Conservation (phyloP, 2,888 invertebrate genomes). For the Mylabris sibirica region DNA sequence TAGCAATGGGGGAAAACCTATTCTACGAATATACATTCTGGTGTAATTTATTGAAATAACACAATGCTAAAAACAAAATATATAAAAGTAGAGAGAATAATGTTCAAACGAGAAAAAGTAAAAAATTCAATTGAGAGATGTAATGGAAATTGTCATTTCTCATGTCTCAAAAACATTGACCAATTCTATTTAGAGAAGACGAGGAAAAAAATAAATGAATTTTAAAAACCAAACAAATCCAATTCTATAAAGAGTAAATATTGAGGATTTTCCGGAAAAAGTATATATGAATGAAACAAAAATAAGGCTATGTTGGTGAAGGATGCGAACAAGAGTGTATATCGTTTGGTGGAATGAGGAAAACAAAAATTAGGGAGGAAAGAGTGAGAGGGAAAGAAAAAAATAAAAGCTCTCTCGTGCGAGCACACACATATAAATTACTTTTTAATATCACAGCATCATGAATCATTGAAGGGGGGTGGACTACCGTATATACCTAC, state of each 20-base stretch:
- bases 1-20: background rate
- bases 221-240: slow-evolving; percentile 17
- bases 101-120: background rate
- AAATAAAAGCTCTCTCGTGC: slow-evolving; percentile 44
- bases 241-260: slow-evolving; percentile 3
- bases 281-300: slow-evolving; percentile 39
- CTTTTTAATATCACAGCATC: slow-evolving; percentile 61
- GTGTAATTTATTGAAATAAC: background rate
- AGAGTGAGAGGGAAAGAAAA: slow-evolving; percentile 46
- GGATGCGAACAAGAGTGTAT: background rate
- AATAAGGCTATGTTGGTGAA: slow-evolving; percentile 37
- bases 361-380: slow-evolving; percentile 36
- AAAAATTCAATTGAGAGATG: slow-evolving; percentile 10
- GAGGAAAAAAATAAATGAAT: slow-evolving; percentile 6
- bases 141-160: background rate
- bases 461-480: slow-evolving; percentile 58
- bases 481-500: background rate
- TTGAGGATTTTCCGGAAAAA: background rate
- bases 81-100: background rate
- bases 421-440: slow-evolving; percentile 60
- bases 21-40: background rate
- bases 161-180: background rate
- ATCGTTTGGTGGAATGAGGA: background rate
- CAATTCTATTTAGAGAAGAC: background rate
- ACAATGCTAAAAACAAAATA: slow-evolving; percentile 6